A percentile compares a stretch with the other conserved stretches of the same genome.
Evolutionary conservation across 2,113 vertebrate genomes (phyloP).

Genomic region (Tachysurus fulvidraco): DNA sequence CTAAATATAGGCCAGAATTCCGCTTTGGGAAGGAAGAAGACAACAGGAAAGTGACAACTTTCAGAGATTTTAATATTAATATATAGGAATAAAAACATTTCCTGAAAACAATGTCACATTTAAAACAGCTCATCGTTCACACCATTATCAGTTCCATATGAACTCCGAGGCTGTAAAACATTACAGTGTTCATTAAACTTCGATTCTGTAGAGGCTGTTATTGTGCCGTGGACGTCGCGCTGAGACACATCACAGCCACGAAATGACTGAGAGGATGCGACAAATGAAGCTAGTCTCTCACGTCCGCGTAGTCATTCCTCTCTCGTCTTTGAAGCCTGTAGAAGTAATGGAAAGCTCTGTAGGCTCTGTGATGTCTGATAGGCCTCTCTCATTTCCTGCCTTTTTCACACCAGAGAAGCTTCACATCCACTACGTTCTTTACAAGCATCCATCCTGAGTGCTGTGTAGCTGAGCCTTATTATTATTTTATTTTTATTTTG

Average conservation of each 20-base stretch:
- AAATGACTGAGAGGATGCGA: background rate
- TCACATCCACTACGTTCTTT: background rate
- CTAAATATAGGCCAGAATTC: slow-evolving; percentile 8
- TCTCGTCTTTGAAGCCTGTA: slow-evolving; percentile 54
- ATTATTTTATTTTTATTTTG: background rate
- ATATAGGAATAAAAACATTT: background rate
- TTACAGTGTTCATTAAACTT: background rate
- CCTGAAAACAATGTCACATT: background rate
- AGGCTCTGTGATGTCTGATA: background rate
- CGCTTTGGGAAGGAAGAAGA: background rate
- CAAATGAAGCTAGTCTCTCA: background rate
- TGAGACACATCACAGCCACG: slow-evolving; percentile 2
- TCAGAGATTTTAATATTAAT: background rate
- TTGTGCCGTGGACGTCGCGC: background rate
- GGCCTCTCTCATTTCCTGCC: background rate
- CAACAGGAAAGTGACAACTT: background rate
- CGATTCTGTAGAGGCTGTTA: background rate
- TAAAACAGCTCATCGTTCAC: background rate
- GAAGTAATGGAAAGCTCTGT: slow-evolving; percentile 26
- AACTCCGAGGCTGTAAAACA: background rate
- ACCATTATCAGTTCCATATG: background rate
- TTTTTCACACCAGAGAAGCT: background rate
- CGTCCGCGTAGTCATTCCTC: slow-evolving; percentile 58
- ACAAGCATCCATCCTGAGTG: background rate
- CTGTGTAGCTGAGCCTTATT: background rate